phyloP scores from a whole-genome alignment of 2,888 invertebrate species.

The Drosophila niveifrons region DNA sequence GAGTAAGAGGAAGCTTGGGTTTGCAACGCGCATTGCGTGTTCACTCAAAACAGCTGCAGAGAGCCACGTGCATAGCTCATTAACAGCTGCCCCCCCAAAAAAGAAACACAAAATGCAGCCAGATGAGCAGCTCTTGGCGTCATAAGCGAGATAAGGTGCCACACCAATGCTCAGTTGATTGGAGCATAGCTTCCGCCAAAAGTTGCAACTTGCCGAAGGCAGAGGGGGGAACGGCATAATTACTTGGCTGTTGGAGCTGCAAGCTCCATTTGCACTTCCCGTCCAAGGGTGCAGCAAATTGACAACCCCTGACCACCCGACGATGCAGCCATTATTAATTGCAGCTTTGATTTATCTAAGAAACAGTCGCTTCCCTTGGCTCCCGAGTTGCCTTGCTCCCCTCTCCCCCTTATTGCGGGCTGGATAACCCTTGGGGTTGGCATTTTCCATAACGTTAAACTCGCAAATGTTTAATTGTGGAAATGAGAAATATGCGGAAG shows the following conservation, averaged over 20 bases:
- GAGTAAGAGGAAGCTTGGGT: conserved; percentile 21
- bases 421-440: conserved; percentile 48
- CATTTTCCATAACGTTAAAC: conserved; percentile 66
- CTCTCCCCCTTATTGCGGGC: conserved; percentile 1
- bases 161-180: not conserved
- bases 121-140: conserved; percentile 22
- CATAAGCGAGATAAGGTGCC: conserved; percentile 21
- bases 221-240: conserved; percentile 52
- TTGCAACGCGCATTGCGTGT: conserved; percentile 10
- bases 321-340: conserved; percentile 70
- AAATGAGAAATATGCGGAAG: conserved; percentile 82
- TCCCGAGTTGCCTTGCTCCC: not conserved
- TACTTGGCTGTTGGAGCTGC: conserved; percentile 57
- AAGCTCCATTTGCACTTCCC: conserved; percentile 76
- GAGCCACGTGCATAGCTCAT: conserved; percentile 48
- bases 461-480: conserved; percentile 80
- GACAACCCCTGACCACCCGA: conserved; percentile 40
- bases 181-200: conserved; percentile 50
- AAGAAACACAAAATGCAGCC: conserved; percentile 30
- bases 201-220: conserved; percentile 1
- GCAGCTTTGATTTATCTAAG: conserved; percentile 78
- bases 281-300: conserved; percentile 58
- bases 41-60: conserved; percentile 37
- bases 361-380: conserved; percentile 30
- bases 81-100: conserved; percentile 49